These are phyloP conservation scores for Motacilla tschutschensis DNA, from an alignment of 2,113 vertebrate species.

Conservation along the genomic window DNA sequence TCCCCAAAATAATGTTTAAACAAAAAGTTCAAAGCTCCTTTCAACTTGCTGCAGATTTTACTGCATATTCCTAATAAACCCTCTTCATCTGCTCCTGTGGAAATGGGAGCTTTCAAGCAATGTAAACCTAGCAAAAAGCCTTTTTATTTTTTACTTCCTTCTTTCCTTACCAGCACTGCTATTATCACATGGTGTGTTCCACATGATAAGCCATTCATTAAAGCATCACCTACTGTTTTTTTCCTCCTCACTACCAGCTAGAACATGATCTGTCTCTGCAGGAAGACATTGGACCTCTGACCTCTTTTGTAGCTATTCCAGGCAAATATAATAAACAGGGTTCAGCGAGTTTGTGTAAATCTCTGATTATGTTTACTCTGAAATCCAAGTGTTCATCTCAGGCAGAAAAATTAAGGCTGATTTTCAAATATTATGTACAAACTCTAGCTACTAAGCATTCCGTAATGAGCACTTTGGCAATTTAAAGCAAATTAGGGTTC, in stretches of 20 bases:
- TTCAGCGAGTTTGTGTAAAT: constrained; percentile 80
- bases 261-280: constrained; percentile 85
- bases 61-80: constrained; percentile 55
- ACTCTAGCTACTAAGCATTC: constrained; percentile 76
- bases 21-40: constrained; percentile 56
- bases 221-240: constrained; percentile 85
- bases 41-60: constrained; percentile 59
- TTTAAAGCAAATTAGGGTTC: constrained; percentile 79
- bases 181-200: constrained; percentile 84
- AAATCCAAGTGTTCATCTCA: constrained; percentile 80
- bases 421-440: constrained; percentile 82
- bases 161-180: constrained; percentile 74
- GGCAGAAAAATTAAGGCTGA: constrained; percentile 77
- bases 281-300: constrained; percentile 81
- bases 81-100: constrained; percentile 57
- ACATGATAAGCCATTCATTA: constrained; percentile 88
- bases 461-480: constrained; percentile 79
- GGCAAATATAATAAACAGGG: constrained; percentile 81
- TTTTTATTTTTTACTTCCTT: constrained; percentile 64
- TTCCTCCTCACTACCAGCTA: constrained; percentile 80
- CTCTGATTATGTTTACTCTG: constrained; percentile 82
- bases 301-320: constrained; percentile 80
- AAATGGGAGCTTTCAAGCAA: constrained; percentile 66
- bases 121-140: constrained; percentile 64
- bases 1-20: constrained; percentile 38